A percentile compares a stretch with the other conserved stretches of the same genome.
These are phyloP conservation scores for Pantherophis vulpinus DNA, from an alignment of 2,797 vertebrate species.

Conservation along the genomic window DNA sequence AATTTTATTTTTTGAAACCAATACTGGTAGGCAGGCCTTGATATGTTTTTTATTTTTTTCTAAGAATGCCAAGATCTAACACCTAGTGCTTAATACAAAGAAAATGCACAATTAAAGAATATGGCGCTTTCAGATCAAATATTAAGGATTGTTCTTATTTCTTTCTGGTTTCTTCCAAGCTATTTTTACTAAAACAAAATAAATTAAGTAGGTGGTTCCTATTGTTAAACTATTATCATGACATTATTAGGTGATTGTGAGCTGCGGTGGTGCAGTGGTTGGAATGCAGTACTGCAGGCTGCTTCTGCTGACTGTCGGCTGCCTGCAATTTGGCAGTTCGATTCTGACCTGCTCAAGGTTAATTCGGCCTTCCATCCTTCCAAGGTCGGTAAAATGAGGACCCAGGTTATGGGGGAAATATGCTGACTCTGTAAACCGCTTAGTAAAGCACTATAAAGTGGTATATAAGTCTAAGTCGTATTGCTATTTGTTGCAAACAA, in stretches of 20 bases:
- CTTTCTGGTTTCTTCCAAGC: not conserved
- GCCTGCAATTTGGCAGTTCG: too few species aligned
- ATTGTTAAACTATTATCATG: not conserved
- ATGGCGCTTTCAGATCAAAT: not conserved
- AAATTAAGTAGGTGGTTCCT: too few species aligned
- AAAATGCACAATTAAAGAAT: not conserved
- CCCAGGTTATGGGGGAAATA: too few species aligned
- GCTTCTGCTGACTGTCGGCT: too few species aligned
- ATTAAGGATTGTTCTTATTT: not conserved
- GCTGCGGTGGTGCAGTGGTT: too few species aligned
- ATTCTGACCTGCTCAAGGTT: too few species aligned
- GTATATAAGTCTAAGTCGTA: too few species aligned
- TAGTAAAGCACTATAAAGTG: too few species aligned
- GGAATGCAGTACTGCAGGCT: too few species aligned
- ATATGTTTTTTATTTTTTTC: not conserved
- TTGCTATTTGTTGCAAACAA: not conserved
- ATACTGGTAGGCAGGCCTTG: not conserved
- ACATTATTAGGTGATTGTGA: not conserved
- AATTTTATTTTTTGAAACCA: not conserved
- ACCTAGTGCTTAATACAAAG: not conserved
- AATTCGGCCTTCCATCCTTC: too few species aligned
- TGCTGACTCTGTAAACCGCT: too few species aligned
- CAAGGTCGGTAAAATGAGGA: too few species aligned
- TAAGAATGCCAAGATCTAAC: not conserved
- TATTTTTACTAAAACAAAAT: not conserved